Evolutionary conservation across 1,140 invertebrate genomes (phyloP).

Genomic region (Hypsibius dujardini): DNA sequence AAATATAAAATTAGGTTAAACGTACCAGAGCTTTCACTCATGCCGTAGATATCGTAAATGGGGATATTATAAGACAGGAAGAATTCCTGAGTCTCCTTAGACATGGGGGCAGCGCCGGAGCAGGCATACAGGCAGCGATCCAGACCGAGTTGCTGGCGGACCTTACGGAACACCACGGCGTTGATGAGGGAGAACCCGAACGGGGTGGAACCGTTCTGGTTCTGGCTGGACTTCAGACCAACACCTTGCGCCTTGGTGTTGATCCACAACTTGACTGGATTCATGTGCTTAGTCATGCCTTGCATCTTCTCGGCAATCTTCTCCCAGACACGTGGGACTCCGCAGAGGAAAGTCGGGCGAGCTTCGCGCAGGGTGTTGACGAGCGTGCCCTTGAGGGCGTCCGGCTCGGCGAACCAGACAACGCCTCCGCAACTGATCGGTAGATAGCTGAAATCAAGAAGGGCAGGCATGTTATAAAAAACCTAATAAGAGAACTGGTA

Average conservation of each 20-base stretch:
- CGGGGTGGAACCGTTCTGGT: no score
- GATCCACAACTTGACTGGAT: not conserved
- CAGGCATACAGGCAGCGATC: no score
- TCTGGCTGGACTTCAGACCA: not conserved
- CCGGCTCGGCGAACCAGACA: slow-evolving; percentile 33
- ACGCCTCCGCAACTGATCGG: slow-evolving; percentile 25
- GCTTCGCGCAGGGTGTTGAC: not conserved
- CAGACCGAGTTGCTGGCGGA: no score
- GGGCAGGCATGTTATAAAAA: not conserved
- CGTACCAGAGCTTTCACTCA: no score
- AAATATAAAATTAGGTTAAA: no score
- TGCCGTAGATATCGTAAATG: no score
- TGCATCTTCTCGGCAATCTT: slow-evolving; percentile 30
- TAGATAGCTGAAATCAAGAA: slow-evolving; percentile 25
- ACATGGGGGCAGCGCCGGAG: no score
- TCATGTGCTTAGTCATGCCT: not conserved
- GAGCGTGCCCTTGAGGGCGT: slow-evolving; percentile 30
- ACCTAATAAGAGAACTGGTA: not conserved
- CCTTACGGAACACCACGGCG: no score
- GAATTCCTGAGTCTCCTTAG: no score
- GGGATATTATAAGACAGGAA: no score
- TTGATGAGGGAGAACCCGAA: no score
- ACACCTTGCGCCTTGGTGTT: not conserved
- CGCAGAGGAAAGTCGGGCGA: slow-evolving; percentile 30
- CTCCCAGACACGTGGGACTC: slow-evolving; percentile 34